These are phyloP conservation scores for Macrosiphum euphorbiae DNA, from an alignment of 2,888 invertebrate genomes.

Conservation along the genomic window DNA sequence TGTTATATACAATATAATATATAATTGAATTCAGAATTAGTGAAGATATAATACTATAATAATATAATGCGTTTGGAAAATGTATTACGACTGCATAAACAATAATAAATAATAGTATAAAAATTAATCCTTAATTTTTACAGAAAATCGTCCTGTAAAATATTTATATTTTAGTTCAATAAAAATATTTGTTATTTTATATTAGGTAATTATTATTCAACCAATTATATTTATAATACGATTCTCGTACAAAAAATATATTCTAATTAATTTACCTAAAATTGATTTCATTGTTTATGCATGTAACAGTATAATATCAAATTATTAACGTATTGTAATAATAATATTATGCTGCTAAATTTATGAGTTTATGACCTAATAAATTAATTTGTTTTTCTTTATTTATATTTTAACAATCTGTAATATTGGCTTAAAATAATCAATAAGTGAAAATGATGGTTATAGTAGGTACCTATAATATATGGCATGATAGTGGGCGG, in stretches of 20 bases:
- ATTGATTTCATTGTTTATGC: neutral
- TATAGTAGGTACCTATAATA: no score
- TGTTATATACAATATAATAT: no score
- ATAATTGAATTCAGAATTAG: no score
- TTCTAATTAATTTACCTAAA: no score
- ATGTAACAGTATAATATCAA: neutral
- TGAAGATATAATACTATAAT: no score
- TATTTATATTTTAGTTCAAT: neutral
- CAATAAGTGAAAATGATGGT: neutral
- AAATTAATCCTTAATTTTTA: no score
- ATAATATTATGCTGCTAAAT: neutral
- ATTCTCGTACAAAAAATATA: no score
- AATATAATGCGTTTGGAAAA: no score
- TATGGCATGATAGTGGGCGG: neutral
- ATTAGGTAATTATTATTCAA: no score
- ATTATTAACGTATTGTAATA: neutral
- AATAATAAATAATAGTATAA: no score
- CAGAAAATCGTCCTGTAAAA: neutral
- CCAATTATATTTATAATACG: no score
- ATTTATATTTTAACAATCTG: neutral
- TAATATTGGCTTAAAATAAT: neutral
- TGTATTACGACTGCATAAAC: no score
- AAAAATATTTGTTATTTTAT: neutral
- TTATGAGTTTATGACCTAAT: neutral
- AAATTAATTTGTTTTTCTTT: neutral